Base-by-base conservation (phyloP, 1,140 invertebrate genomes). In the Zaprionus lachaisei region DNA sequence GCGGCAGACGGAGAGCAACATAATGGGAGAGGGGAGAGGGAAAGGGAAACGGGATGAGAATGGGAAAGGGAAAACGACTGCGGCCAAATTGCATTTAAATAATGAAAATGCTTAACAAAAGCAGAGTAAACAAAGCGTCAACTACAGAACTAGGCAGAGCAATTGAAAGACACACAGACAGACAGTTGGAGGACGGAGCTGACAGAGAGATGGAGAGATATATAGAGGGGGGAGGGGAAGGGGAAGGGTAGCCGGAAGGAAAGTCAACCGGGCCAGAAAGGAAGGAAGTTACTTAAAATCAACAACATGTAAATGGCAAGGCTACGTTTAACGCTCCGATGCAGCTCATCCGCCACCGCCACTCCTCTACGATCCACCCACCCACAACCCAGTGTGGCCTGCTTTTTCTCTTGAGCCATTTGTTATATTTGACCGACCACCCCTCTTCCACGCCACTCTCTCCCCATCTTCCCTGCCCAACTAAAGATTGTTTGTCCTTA, bases 1-100 rank as follows among this genome's bases (percentile, higher is more conserved):
- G 24, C 24, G 28, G 28, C 28, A 7, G 28, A 7, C 2, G 28
- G 9, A 31, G n/a, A 38, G 47, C 22, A 37, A 14, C 5, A 38
- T 38, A 77, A 7, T 34, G 31, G 20, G 22, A 44, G 68, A 44
- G 37, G 41, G 24, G 9, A 20, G 15, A 34, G 22, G 20, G 15
- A 20, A 26, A 5, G 17, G 14, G 12, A n/a, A 55, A n/a, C 14
- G 57, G 4, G 20, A 12, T 5, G 44, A 6, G 31, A 5, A 22
- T 17, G 31, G 12, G 28, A 17, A 11, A 3, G 34, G 44, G 26
- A 26, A 63, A 54, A 38, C n/a, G 58, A 34, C 31, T 79, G 64
- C 77, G 79, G 76, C 72, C 75, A 80, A 85, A 84, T 84, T 84
- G 81, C 81, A 84, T 85, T 84, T 84, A 85, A 84, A 84, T 85